Evolutionary conservation across 2,797 vertebrate genomes (phyloP).

Genomic region (Pyrrhura leucotis): DNA sequence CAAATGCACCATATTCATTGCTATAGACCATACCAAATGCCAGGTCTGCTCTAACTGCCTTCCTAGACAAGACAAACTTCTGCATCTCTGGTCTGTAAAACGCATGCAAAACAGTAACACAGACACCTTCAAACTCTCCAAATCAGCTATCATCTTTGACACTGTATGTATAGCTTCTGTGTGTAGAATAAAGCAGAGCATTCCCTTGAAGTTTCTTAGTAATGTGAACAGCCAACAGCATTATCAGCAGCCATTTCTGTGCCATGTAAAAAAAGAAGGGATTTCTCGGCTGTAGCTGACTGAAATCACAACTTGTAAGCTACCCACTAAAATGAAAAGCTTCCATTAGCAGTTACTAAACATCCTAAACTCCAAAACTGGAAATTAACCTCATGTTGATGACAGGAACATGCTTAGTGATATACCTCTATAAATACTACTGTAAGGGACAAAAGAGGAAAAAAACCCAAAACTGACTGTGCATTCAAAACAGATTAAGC

Average conservation of each 20-base stretch:
- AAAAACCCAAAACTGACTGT: not conserved
- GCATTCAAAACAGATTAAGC: not conserved
- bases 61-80: not conserved
- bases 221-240: not conserved
- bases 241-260: not conserved
- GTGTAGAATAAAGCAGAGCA: not conserved
- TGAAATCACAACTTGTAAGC: not conserved
- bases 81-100: not conserved
- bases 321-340: not conserved
- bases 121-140: not conserved
- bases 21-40: not conserved
- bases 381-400: not conserved
- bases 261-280: accelerated
- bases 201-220: not conserved
- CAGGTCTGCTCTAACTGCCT: not conserved
- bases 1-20: not conserved
- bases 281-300: not conserved
- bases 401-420: not conserved
- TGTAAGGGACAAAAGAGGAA: not conserved
- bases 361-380: not conserved
- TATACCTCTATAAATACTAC: not conserved
- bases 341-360: not conserved
- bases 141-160: not conserved
- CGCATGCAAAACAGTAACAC: not conserved
- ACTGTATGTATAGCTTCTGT: no score